Base-by-base conservation (phyloP, 2,888 invertebrate genomes). In the Himalopsyche tibetana region DNA sequence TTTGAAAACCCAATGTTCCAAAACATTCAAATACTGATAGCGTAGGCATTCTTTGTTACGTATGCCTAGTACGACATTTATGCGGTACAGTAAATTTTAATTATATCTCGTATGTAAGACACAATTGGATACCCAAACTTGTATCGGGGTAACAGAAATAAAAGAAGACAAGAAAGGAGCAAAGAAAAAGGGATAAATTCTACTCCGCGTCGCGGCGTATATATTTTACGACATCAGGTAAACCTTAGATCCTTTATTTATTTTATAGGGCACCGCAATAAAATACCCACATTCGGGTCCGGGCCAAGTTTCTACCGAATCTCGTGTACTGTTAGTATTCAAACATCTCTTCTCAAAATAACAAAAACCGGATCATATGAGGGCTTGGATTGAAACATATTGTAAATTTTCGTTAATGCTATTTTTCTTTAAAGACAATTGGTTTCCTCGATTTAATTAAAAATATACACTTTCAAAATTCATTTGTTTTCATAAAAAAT, bases 211-310 rank as follows among this genome's bases (percentile, higher is more conserved):
- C 63, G 63, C 63, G 63, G 55, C 69, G 87, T 38, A 80, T 84
- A 84, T 85, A 84, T 85, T 88, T 88, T 88, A 88, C 88, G 88
- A 88, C 85, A 83, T 82, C 88, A 86, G 87, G 87, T 88, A 88
- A 88, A 85, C 86, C 86, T 55, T 56, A 74, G 87, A 82, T 80
- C 83, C 85, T 82, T 88, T 88, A 88, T 88, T 88, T 88, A 88
- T 86, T 88, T 88, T 87, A 88, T 87, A 85, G 88, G 83, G 63
- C 36, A 87, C 88, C 88, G 87, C 87, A 86, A 88, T 88, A 88
- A 88, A 88, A 84, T 86, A 84, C 81, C 81, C 15, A 69, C 88
- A 83, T 86, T 82, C 80, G 12, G 63, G 63, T 63, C 63, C 63
- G 63, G 63, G 63, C 63, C 63, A 63, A 63, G 63, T 63, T 63